Conservation (phyloP, 2,888 invertebrate genomes). For the Ectemnius lituratus region DNA sequence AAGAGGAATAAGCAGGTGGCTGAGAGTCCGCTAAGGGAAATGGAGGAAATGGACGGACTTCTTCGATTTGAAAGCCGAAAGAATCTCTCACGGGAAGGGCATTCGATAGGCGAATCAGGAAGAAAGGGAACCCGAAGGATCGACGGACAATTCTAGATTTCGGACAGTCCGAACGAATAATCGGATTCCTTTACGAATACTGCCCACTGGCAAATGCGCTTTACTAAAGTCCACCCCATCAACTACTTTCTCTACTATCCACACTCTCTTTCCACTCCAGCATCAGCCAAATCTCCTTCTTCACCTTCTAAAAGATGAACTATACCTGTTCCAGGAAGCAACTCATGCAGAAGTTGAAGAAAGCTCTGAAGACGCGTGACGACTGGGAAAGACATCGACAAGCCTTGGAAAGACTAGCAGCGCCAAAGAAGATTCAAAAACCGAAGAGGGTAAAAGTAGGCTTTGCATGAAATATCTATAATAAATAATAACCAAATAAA, state of each 20-base stretch:
- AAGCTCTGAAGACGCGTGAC: conserved; percentile 52
- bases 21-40: too few relatives aligned
- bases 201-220: conserved; percentile 27
- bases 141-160: neutral
- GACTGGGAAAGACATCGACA: conserved; percentile 67
- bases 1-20: too few relatives aligned
- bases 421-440: conserved; percentile 53
- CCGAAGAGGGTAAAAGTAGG: conserved; percentile 28
- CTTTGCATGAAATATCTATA: too few relatives aligned
- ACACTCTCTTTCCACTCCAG: neutral
- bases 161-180: conserved; percentile 17
- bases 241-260: too few relatives aligned
- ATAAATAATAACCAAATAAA: neutral
- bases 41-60: too few relatives aligned
- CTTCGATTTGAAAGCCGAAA: too few relatives aligned
- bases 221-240: conserved; percentile 26
- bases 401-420: conserved; percentile 57
- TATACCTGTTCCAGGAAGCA: conserved; percentile 42
- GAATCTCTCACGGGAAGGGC: too few relatives aligned
- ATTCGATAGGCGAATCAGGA: too few relatives aligned
- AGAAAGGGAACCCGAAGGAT: too few relatives aligned
- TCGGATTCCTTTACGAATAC: conserved; percentile 40
- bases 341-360: conserved; percentile 57
- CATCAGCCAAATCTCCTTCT: neutral
- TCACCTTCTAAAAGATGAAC: neutral